A percentile compares a stretch with the other conserved stretches of the same genome.
phyloP scores from a whole-genome alignment of 2,113 vertebrate species.

The Eleginops maclovinus region DNA sequence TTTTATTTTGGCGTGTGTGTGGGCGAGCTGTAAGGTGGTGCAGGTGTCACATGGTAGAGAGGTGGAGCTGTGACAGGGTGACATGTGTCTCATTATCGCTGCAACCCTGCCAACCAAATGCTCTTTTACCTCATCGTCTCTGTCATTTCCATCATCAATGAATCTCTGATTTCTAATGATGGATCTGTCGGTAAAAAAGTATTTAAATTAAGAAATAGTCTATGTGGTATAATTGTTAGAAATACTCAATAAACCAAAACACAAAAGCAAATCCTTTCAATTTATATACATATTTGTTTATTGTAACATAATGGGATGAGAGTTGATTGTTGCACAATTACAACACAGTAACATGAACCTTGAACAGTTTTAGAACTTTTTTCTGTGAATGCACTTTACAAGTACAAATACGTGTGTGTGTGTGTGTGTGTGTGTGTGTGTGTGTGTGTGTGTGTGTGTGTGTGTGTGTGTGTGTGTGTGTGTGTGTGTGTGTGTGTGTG shows the following conservation, averaged over 20 bases:
- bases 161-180: background rate
- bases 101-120: constrained; percentile 30
- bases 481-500: background rate
- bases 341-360: background rate
- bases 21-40: constrained; percentile 54
- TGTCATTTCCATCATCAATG: background rate
- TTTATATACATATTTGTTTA: background rate
- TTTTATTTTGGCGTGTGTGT: constrained; percentile 17
- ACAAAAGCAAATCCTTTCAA: background rate
- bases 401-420: no score
- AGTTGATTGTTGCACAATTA: background rate
- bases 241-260: background rate
- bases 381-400: background rate
- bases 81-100: constrained; percentile 64
- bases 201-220: background rate
- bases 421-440: no score
- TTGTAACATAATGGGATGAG: background rate
- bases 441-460: background rate
- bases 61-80: constrained; percentile 57
- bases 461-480: no score
- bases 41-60: constrained; percentile 49
- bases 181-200: background rate
- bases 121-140: constrained; percentile 20
- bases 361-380: background rate
- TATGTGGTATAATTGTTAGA: background rate